Conservation (phyloP, 2,888 invertebrate genomes). For the Pegoplata infirma region DNA sequence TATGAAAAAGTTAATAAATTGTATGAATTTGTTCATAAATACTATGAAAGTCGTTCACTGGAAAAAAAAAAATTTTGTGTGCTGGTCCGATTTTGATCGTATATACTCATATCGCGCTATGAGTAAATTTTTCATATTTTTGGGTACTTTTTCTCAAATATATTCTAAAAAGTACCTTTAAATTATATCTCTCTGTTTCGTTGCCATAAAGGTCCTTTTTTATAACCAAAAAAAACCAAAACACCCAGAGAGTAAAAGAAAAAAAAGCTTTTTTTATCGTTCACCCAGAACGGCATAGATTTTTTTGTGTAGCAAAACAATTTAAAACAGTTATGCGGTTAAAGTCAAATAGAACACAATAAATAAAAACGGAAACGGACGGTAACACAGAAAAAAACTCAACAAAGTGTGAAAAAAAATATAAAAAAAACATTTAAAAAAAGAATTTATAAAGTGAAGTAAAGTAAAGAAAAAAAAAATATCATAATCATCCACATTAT, state of each 20-base stretch:
- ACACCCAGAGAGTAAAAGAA: background rate
- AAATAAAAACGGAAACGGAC: conserved; percentile 3
- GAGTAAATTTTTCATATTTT: no score
- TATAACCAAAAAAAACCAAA: background rate
- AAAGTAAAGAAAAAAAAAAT: background rate
- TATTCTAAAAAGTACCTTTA: background rate
- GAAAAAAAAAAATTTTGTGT: no score
- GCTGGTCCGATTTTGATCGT: no score
- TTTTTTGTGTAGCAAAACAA: conserved; percentile 5
- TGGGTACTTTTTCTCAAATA: background rate
- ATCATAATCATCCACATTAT: background rate
- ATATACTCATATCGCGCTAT: no score
- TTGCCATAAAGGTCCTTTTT: conserved; percentile 21
- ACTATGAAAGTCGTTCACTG: no score
- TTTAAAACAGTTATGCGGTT: conserved; percentile 53
- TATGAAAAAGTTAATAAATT: no score
- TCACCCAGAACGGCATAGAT: conserved; percentile 58
- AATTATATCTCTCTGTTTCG: conserved; percentile 8
- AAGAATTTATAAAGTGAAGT: background rate
- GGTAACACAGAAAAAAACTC: background rate
- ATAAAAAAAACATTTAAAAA: background rate
- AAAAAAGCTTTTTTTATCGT: conserved; percentile 34
- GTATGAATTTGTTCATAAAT: no score
- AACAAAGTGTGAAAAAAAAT: conserved; percentile 7
- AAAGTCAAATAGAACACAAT: conserved; percentile 40